phyloP scores from a whole-genome alignment of 2,113 vertebrate species.

The Tiliqua scincoides region DNA sequence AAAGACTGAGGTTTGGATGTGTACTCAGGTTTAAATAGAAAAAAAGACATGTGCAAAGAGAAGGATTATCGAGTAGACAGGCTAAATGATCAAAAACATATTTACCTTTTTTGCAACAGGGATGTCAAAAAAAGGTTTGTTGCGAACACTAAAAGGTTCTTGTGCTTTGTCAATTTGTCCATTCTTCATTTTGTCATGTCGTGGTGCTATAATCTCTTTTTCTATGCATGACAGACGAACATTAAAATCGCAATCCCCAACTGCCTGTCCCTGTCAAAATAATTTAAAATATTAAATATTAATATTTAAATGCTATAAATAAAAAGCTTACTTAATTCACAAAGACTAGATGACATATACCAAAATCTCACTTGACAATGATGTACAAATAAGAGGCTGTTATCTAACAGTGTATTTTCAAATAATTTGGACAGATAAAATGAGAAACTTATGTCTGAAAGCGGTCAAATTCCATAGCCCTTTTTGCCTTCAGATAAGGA shows the following conservation, averaged over 20 bases:
- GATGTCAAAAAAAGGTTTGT: constrained; percentile 97
- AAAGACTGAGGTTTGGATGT: background rate
- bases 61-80: background rate
- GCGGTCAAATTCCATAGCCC: background rate
- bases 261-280: constrained; percentile 88
- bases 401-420: background rate
- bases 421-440: background rate
- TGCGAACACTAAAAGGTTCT: constrained; percentile 94
- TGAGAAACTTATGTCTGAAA: background rate
- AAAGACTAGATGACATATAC: background rate
- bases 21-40: background rate
- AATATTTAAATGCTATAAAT: constrained; percentile 46
- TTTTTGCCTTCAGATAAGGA: background rate
- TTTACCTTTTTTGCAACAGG: constrained; percentile 92
- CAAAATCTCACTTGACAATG: background rate
- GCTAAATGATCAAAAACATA: constrained; percentile 14
- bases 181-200: constrained; percentile 94
- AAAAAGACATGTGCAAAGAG: background rate
- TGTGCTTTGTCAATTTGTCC: constrained; percentile 96
- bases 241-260: constrained; percentile 97
- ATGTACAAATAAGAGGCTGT: background rate
- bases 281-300: background rate
- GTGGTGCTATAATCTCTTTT: constrained; percentile 95
- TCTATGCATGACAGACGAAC: constrained; percentile 93
- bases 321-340: background rate